Evolutionary conservation across 2,797 vertebrate genomes (phyloP).

Genomic region (Alfaro cultratus): DNA sequence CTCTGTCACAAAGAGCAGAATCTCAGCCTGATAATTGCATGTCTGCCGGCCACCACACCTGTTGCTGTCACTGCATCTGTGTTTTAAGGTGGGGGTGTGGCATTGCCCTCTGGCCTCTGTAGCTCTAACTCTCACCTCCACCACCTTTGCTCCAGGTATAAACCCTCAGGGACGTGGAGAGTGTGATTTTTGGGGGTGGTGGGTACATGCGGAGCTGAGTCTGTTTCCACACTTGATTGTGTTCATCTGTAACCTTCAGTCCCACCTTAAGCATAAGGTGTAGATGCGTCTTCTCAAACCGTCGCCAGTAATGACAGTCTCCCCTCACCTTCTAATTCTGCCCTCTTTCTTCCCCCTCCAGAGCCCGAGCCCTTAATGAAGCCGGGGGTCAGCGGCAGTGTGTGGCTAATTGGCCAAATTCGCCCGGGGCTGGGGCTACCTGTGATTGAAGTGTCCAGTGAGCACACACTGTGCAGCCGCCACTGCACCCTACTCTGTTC

Average conservation of each 20-base stretch:
- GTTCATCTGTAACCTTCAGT: conserved; percentile 70
- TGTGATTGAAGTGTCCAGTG: conserved; percentile 80
- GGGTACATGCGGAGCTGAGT: conserved; percentile 28
- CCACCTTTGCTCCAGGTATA: conserved; percentile 38
- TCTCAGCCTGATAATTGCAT: conserved; percentile 72
- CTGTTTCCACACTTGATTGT: conserved; percentile 45
- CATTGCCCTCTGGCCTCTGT: conserved; percentile 55
- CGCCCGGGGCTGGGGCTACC: conserved; percentile 74
- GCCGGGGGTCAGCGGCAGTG: conserved; percentile 74
- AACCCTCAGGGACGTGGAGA: conserved; percentile 40
- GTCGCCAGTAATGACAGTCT: conserved; percentile 36
- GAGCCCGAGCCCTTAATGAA: conserved; percentile 78
- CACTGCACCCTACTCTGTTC: conserved; percentile 68
- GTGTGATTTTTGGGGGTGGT: conserved; percentile 1
- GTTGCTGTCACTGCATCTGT: conserved; percentile 74
- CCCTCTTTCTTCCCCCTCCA: conserved; percentile 50
- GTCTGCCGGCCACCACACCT: conserved; percentile 74
- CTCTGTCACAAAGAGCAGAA: conserved; percentile 67
- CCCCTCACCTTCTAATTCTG: conserved; percentile 43
- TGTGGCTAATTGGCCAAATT: conserved; percentile 83
- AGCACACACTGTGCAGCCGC: conserved; percentile 63
- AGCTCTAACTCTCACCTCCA: conserved; percentile 19
- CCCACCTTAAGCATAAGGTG: conserved; percentile 40
- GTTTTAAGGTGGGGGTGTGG: conserved; percentile 26
- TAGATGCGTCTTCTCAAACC: conserved; percentile 41